These are phyloP conservation scores for Crambe crambe DNA, from an alignment of 37 sponge, comb jelly and placozoan species.

Conservation along the genomic window DNA sequence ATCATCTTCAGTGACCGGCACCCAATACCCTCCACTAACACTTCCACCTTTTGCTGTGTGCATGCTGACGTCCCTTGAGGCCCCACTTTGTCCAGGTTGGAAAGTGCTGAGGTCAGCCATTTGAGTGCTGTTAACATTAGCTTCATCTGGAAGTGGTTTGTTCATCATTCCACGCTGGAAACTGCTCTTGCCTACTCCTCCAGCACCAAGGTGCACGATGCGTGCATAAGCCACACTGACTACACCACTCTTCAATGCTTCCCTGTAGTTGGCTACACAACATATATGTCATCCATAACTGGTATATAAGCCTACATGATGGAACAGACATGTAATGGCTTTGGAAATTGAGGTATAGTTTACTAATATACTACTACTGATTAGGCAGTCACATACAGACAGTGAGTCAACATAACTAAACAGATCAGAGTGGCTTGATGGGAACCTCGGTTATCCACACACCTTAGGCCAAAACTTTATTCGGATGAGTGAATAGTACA, in stretches of 20 bases:
- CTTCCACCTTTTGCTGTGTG: neutral
- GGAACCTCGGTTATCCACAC: no score
- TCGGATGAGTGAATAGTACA: no score
- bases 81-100: neutral
- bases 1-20: constrained; percentile 21
- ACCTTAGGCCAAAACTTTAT: no score
- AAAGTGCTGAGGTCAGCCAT: constrained; percentile 20
- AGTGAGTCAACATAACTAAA: no score
- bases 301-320: no score
- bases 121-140: constrained; percentile 24
- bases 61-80: neutral
- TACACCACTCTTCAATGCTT: constrained; percentile 28
- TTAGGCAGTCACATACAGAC: no score
- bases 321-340: no score
- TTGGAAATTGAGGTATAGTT: no score
- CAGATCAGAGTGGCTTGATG: no score
- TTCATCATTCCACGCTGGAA: constrained; percentile 29
- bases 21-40: neutral
- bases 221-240: constrained; percentile 36
- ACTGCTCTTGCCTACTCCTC: constrained; percentile 45
- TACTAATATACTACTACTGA: no score
- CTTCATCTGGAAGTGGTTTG: neutral
- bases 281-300: no score
- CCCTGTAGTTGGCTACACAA: neutral
- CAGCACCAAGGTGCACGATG: constrained; percentile 45